phyloP scores from a whole-genome alignment of 2,797 vertebrate species.

The Tiaroga cobitis region DNA sequence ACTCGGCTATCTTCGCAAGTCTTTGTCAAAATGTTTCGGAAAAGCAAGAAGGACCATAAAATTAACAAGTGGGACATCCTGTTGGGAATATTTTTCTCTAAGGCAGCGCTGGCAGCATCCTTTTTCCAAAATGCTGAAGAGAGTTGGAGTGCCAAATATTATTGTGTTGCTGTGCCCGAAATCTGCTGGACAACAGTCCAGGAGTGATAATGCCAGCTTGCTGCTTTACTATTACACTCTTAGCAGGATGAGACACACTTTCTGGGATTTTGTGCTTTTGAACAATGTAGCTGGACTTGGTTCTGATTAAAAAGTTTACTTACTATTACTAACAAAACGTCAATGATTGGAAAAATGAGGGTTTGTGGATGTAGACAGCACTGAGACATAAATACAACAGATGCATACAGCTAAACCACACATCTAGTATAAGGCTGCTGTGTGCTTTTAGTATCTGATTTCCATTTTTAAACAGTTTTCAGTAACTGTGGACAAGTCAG shows the following conservation, averaged over 20 bases:
- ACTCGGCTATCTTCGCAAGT: slow-evolving; percentile 8
- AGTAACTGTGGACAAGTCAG: slow-evolving; percentile 14
- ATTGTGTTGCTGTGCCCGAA: slow-evolving; percentile 33
- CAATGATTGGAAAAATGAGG: background rate
- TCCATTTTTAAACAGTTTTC: background rate
- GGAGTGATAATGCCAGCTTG: slow-evolving; percentile 34
- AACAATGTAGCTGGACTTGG: slow-evolving; percentile 43
- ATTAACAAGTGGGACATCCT: slow-evolving; percentile 31
- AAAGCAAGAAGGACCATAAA: slow-evolving; percentile 14
- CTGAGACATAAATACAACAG: background rate
- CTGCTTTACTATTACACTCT: slow-evolving; percentile 47
- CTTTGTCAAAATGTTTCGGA: slow-evolving; percentile 21
- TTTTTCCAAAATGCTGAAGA: slow-evolving; percentile 41
- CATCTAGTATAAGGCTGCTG: background rate
- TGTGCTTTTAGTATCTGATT: slow-evolving; percentile 20
- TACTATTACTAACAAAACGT: background rate
- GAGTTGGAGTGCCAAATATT: slow-evolving; percentile 29
- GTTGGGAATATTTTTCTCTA: slow-evolving; percentile 46
- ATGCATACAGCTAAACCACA: background rate
- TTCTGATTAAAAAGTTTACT: slow-evolving; percentile 7
- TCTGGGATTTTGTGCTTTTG: slow-evolving; percentile 35
- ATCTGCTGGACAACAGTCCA: slow-evolving; percentile 19
- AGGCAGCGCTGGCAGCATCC: slow-evolving; percentile 17
- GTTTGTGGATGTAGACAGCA: slow-evolving; percentile 26
- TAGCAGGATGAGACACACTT: slow-evolving; percentile 8